phyloP scores from a whole-genome alignment of 2,113 vertebrate species.

The Petrocephalus microphthalmus region DNA sequence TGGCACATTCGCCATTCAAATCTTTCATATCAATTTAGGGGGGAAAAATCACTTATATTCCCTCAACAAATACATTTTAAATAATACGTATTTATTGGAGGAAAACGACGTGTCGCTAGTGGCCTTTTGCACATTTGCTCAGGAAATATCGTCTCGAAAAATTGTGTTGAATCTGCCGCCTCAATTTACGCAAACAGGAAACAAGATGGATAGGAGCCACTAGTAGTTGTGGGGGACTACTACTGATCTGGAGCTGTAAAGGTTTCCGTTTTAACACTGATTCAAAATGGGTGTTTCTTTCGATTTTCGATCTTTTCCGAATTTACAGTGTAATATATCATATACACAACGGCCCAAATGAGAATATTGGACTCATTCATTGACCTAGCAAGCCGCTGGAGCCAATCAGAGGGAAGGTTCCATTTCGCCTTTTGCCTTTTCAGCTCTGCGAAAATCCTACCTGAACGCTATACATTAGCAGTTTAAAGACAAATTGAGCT shows the following conservation, averaged over 20 bases:
- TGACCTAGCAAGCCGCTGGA: constrained; percentile 48
- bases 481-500: background rate
- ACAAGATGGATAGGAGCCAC: constrained; percentile 62
- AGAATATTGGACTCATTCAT: constrained; percentile 35
- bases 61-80: background rate
- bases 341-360: background rate
- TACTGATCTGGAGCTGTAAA: constrained; percentile 23
- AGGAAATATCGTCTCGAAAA: constrained; percentile 25
- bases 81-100: background rate
- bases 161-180: constrained; percentile 63
- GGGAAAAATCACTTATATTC: background rate
- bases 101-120: background rate
- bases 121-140: no score
- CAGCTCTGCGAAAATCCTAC: background rate
- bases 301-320: background rate
- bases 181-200: constrained; percentile 63
- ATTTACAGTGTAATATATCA: background rate
- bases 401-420: constrained; percentile 60
- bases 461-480: background rate
- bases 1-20: constrained; percentile 59
- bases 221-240: constrained; percentile 34
- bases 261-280: background rate
- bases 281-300: background rate
- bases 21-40: background rate
- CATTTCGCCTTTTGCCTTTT: constrained; percentile 60